Conservation (phyloP, 2,797 vertebrate species). For the Echeneis naucrates region DNA sequence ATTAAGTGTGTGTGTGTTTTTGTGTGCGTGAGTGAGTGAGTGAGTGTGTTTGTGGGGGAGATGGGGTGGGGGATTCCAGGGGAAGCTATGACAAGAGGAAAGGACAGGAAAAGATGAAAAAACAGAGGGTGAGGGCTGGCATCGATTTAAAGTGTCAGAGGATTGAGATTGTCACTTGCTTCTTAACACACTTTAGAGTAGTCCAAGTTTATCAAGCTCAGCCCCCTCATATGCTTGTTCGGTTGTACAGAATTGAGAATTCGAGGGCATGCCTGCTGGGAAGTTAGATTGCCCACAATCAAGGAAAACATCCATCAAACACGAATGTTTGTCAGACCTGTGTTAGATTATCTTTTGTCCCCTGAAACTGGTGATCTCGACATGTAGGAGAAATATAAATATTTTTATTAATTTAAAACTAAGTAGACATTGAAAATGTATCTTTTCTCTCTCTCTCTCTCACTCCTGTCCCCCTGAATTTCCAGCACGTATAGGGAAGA, state of each 20-base stretch:
- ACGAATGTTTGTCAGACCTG: background rate
- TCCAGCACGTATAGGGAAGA: constrained; percentile 99
- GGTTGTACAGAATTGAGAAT: constrained; percentile 3
- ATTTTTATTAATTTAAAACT: background rate
- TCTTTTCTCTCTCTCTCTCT: constrained; percentile 25
- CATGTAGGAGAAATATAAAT: background rate
- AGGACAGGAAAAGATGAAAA: background rate
- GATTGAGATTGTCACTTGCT: constrained; percentile 27
- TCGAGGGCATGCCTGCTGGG: background rate
- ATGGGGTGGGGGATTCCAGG: no score
- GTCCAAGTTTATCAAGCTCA: constrained; percentile 17
- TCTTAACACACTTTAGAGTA: constrained; percentile 4
- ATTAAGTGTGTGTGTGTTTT: constrained; percentile 82
- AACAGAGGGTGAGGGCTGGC: constrained; percentile 5
- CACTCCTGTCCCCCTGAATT: background rate
- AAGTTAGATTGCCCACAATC: background rate
- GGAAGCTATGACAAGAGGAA: constrained; percentile 29
- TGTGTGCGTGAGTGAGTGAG: constrained; percentile 30
- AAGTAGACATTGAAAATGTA: constrained; percentile 4
- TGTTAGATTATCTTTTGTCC: background rate
- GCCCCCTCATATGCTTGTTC: background rate
- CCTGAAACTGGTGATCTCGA: constrained; percentile 8
- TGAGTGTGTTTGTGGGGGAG: background rate
- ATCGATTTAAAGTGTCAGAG: constrained; percentile 12
- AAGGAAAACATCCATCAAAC: background rate